Conservation (phyloP, 2,113 vertebrate genomes). For the Heliornis fulica region DNA sequence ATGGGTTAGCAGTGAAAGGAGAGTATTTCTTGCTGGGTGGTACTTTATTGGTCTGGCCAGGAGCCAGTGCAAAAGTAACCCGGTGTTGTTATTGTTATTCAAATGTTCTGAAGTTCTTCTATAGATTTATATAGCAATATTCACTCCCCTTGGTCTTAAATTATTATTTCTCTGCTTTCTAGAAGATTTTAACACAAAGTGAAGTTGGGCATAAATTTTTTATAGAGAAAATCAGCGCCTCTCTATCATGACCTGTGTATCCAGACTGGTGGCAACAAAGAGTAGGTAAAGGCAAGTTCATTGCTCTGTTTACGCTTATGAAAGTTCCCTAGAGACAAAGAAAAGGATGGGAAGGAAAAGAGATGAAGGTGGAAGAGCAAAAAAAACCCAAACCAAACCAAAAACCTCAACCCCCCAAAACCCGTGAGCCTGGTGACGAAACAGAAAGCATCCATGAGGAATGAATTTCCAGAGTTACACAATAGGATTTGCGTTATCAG, state of each 20-base stretch:
- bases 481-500: neutral
- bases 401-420: too few species aligned
- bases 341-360: neutral
- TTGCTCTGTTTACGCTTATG: neutral
- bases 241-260: neutral
- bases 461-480: neutral
- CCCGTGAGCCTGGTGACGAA: neutral
- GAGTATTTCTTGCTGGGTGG: constrained; percentile 21
- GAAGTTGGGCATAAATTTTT: neutral
- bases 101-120: neutral
- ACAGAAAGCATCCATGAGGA: neutral
- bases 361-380: neutral
- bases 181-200: neutral
- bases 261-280: neutral
- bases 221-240: neutral
- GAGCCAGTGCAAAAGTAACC: constrained; percentile 5
- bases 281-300: neutral
- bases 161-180: neutral
- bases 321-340: neutral
- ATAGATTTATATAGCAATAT: neutral
- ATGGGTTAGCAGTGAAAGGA: neutral
- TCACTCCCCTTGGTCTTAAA: neutral
- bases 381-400: too few species aligned
- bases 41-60: constrained; percentile 11
- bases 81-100: neutral